A percentile compares a stretch with the other conserved stretches of the same genome.
phyloP scores from a whole-genome alignment of 2,888 invertebrate species.

The Globia sparganii region DNA sequence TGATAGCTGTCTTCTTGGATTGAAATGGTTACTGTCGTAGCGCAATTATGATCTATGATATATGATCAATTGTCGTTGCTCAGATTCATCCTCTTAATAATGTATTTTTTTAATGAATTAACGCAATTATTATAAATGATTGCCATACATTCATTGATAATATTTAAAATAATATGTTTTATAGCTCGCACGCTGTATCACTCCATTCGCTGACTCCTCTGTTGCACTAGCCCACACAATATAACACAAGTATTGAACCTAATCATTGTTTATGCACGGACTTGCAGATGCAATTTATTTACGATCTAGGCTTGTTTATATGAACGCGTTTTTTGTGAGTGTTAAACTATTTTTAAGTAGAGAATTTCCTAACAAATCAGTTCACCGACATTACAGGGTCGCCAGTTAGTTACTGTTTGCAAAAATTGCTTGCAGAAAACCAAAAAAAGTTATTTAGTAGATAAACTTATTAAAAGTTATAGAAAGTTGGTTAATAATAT shows the following conservation, averaged over 20 bases:
- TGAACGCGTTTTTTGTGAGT: conserved; percentile 17
- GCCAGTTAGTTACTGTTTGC: no score
- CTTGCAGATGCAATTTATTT: conserved; percentile 56
- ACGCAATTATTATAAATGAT: no score
- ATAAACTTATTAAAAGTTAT: no score
- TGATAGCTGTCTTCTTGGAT: no score
- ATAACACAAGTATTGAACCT: conserved; percentile 56
- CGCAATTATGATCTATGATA: no score
- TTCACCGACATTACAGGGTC: not conserved
- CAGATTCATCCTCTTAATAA: no score
- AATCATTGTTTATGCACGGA: conserved; percentile 57
- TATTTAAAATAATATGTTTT: not conserved
- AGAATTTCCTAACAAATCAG: not conserved
- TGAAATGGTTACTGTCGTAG: no score
- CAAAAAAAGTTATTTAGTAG: no score
- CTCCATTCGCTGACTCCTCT: conserved; percentile 16
- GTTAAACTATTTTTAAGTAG: conserved; percentile 3
- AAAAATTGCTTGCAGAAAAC: not conserved
- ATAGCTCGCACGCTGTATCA: not conserved
- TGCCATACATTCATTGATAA: no score
- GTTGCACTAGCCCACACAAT: conserved; percentile 46
- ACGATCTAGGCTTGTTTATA: conserved; percentile 27
- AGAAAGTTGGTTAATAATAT: no score
- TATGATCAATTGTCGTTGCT: no score
- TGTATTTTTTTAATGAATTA: no score